phyloP scores from a whole-genome alignment of 1,140 invertebrate genomes.

The Agrilus planipennis region DNA sequence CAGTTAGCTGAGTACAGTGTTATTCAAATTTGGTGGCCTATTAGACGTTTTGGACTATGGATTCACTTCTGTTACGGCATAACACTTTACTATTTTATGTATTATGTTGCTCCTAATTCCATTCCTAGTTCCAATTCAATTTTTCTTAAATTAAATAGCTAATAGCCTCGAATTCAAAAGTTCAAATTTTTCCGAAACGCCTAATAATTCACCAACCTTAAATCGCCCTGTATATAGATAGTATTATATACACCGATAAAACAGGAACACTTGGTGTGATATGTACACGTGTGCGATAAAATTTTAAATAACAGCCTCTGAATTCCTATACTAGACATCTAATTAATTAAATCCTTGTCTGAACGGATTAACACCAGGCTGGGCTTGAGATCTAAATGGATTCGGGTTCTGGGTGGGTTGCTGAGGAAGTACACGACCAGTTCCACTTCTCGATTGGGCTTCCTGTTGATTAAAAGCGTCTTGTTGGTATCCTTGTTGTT shows the following conservation, averaged over 20 bases:
- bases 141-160: too few species aligned
- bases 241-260: conserved; percentile 6
- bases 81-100: too few species aligned
- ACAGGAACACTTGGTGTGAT: conserved; percentile 28
- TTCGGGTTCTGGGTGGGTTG: conserved; percentile 41
- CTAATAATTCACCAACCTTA: too few species aligned
- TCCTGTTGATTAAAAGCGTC: conserved; percentile 25
- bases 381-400: conserved; percentile 33
- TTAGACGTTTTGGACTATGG: too few species aligned
- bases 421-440: conserved; percentile 18
- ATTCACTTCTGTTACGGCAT: too few species aligned
- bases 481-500: conserved; percentile 18
- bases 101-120: too few species aligned
- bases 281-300: conserved; percentile 15
- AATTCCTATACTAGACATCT: not conserved
- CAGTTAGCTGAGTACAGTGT: not conserved
- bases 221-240: too few species aligned
- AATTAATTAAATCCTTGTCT: conserved; percentile 32
- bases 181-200: too few species aligned
- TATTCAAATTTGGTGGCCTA: not conserved
- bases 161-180: too few species aligned
- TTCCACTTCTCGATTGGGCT: conserved; percentile 14
- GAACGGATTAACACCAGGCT: conserved; percentile 35
- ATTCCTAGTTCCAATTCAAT: too few species aligned
- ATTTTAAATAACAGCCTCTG: not conserved